These are phyloP conservation scores for Cheirogaleus major DNA, from an alignment of 2,797 vertebrate genomes.

Conservation along the genomic window DNA sequence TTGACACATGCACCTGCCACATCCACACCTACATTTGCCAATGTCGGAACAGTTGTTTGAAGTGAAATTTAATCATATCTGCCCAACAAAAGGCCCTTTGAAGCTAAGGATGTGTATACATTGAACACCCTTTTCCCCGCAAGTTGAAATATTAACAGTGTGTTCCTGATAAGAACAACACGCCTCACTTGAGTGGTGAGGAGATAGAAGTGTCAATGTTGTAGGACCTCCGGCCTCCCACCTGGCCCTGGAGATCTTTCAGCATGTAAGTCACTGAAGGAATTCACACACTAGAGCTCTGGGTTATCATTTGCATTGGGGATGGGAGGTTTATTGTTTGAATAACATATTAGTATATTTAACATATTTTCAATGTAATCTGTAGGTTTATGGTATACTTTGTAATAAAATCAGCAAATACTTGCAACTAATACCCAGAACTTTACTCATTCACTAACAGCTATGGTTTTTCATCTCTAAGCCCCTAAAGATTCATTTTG, in stretches of 20 bases:
- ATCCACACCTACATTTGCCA: slow-evolving; percentile 56
- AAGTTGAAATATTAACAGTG: slow-evolving; percentile 65
- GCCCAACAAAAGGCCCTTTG: slow-evolving; percentile 74
- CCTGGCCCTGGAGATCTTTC: background rate
- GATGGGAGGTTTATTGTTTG: background rate
- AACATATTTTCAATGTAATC: background rate
- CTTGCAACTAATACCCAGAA: background rate
- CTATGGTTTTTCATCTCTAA: background rate
- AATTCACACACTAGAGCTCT: background rate
- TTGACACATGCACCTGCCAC: slow-evolving; percentile 60
- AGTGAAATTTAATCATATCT: slow-evolving; percentile 59
- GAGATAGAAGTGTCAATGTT: background rate
- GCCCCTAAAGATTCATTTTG: background rate
- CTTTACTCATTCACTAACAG: background rate
- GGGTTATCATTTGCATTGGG: background rate
- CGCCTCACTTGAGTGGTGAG: background rate
- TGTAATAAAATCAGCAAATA: background rate
- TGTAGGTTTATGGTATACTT: background rate
- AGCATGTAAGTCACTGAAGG: background rate
- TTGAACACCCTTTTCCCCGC: background rate
- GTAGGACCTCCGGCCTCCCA: background rate
- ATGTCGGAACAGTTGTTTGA: slow-evolving; percentile 36
- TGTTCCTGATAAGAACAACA: slow-evolving; percentile 57
- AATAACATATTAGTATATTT: background rate
- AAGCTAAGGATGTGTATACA: background rate